Base-by-base conservation (phyloP, 2,888 invertebrate species). In the Pachycephus smyrnensis region DNA sequence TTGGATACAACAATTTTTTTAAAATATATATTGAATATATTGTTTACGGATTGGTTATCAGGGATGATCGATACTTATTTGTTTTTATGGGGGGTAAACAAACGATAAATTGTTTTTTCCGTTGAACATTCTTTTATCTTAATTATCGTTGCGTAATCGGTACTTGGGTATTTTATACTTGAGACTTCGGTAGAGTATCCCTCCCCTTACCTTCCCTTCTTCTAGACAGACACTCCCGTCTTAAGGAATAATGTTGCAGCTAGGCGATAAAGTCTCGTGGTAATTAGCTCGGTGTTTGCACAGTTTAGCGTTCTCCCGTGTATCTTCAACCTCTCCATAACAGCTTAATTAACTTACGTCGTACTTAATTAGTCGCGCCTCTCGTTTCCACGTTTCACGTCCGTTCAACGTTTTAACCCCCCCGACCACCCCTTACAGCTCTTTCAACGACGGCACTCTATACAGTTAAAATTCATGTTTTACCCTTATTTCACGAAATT, bases 251-350 rank as follows among this genome's bases (percentile, higher is more conserved):
- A 79, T 74, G 37, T 31, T 73, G 75, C 75, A 68, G 80, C 73
- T 55, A 81, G 75, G 82, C 87, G 87, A 88, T 88, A 88, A 88
- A 86, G 87, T 85, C 87, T 84, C 84, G 79, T 83, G 83, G 84
- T 88, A 89, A 89, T 89, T 89, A 88, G 87, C 84, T 82, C 84
- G 86, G 84, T 88, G 89, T 89, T 89, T 88, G 87, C 87, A 86
- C 87, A 87, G 87, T 87, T 88, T 86, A 89, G 85, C 87, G 85
- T 86, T 83, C 84, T 84, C 80, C 82, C 80, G 80, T 68, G 73
- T 75, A 78, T 75, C 75, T 75, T 78, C 78, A 78, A 55, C 86
- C 73, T 73, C 79, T 73, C 81, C 82, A 76, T 75, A 73, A 78
- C 80, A 81, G 82, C 86, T 86, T 88, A 87, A 89, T 89, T 89